Percentiles rank a stretch among this genome's conserved stretches.
phyloP scores from a whole-genome alignment of 2,888 invertebrate genomes.

The Isoperla grammatica region DNA sequence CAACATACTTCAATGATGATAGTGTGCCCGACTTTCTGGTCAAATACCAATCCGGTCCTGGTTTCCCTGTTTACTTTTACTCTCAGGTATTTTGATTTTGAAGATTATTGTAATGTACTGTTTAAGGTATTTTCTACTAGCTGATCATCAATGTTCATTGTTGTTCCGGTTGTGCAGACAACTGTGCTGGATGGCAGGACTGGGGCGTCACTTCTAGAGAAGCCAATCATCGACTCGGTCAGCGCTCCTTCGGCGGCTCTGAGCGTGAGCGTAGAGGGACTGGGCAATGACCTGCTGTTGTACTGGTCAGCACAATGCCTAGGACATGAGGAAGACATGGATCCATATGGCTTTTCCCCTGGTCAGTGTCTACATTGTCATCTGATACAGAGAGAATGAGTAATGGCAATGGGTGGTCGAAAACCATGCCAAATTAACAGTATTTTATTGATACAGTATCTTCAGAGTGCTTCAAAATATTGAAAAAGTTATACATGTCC shows the following conservation, averaged over 20 bases:
- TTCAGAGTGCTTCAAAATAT: no score
- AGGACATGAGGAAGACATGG: constrained; percentile 46
- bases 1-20: constrained; percentile 73
- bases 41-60: constrained; percentile 62
- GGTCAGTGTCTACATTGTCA: no score
- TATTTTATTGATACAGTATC: no score
- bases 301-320: constrained; percentile 70
- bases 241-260: constrained; percentile 57
- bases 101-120: background rate
- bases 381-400: no score
- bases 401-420: no score
- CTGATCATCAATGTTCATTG: background rate
- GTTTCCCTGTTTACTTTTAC: constrained; percentile 68
- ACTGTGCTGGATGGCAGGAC: constrained; percentile 51
- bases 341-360: constrained; percentile 35
- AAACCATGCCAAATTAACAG: no score
- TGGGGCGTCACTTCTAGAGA: constrained; percentile 53
- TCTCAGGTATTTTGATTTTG: constrained; percentile 49
- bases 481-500: no score
- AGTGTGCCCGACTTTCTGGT: constrained; percentile 72
- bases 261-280: constrained; percentile 52
- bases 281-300: constrained; percentile 70
- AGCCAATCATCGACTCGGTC: constrained; percentile 54
- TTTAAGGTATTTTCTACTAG: background rate
- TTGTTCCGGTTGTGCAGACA: constrained; percentile 32